phyloP scores from a whole-genome alignment of 1,140 invertebrate genomes.

The Drusus annulatus region DNA sequence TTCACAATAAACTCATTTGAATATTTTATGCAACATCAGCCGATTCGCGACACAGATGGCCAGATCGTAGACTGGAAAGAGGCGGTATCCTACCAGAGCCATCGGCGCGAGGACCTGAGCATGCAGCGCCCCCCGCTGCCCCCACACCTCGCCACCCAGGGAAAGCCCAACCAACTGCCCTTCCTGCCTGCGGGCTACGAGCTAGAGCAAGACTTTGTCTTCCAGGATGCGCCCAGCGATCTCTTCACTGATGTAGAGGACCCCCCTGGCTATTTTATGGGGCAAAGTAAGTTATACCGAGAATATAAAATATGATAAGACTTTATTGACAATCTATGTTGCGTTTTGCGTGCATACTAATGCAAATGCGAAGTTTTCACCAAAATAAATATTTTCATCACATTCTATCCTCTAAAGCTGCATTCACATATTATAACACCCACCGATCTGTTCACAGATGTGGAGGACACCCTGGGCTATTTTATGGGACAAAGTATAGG shows the following conservation, averaged over 20 bases:
- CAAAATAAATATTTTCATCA: no score
- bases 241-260: slow-evolving; percentile 62
- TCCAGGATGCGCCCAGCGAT: not conserved
- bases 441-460: no score
- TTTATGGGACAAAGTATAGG: no score
- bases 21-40: slow-evolving; percentile 57
- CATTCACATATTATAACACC: no score
- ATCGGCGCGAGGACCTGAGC: slow-evolving; percentile 66
- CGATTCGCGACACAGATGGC: slow-evolving; percentile 64
- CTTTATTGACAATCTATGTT: not conserved
- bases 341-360: not conserved
- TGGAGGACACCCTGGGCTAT: no score
- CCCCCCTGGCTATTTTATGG: slow-evolving; percentile 65
- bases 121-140: slow-evolving; percentile 69
- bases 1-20: no score
- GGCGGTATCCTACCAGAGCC: slow-evolving; percentile 63
- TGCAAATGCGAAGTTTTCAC: no score
- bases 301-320: not conserved
- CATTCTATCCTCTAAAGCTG: no score
- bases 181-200: slow-evolving; percentile 70
- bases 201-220: slow-evolving; percentile 56
- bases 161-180: slow-evolving; percentile 65
- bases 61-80: slow-evolving; percentile 67
- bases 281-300: slow-evolving; percentile 63
- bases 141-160: slow-evolving; percentile 65